Percentiles rank a stretch among this genome's conserved stretches.
Evolutionary conservation across 2,113 vertebrate species (phyloP).

Genomic region (Orthonyx spaldingii): DNA sequence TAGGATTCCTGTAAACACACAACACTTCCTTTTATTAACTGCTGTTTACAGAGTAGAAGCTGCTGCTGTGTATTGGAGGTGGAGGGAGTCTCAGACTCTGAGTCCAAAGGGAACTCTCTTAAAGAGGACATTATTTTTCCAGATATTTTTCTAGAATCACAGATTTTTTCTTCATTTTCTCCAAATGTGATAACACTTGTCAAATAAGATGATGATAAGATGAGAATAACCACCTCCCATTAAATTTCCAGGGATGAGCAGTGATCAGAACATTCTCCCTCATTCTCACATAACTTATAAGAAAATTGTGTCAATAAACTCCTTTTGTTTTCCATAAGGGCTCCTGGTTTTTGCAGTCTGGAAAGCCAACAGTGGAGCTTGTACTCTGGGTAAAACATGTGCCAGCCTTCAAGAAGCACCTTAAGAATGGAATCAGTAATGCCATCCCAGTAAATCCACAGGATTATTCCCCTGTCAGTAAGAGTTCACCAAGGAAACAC

Average conservation of each 20-base stretch:
- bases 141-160: background rate
- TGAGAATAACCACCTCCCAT: background rate
- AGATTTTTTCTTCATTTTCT: background rate
- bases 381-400: background rate
- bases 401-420: background rate
- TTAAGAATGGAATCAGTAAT: background rate
- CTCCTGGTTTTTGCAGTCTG: background rate
- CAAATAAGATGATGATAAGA: background rate
- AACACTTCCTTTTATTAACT: background rate
- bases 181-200: background rate
- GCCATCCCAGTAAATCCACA: background rate
- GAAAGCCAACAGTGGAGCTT: background rate
- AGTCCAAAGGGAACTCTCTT: background rate
- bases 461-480: background rate
- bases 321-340: background rate
- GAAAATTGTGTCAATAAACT: background rate
- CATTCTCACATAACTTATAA: background rate
- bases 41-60: background rate
- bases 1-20: constrained; percentile 87
- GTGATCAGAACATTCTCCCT: background rate
- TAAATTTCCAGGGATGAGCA: background rate
- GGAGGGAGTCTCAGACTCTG: background rate
- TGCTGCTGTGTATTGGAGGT: background rate
- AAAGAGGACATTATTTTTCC: background rate
- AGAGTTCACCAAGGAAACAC: background rate